A percentile compares a stretch with the other conserved stretches of the same genome.
phyloP scores from a whole-genome alignment of 2,888 invertebrate genomes.

The Linnaemya tessellans region DNA sequence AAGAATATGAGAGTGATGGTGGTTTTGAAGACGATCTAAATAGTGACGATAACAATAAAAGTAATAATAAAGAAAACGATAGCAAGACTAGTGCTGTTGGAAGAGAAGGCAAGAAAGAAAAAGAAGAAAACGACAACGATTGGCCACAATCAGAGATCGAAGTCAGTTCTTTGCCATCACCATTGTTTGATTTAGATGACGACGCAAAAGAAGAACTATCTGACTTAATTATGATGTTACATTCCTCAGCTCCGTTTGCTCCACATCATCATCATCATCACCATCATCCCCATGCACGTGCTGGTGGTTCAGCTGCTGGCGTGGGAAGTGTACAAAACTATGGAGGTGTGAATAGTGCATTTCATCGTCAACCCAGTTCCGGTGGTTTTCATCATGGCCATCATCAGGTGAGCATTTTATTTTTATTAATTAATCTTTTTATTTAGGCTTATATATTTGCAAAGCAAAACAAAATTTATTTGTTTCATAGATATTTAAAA shows the following conservation, averaged over 20 bases:
- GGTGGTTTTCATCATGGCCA: constrained; percentile 81
- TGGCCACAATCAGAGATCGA: constrained; percentile 76
- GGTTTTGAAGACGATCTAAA: constrained; percentile 50
- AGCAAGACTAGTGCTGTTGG: constrained; percentile 36
- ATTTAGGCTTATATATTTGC: constrained; percentile 10
- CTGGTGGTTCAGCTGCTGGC: constrained; percentile 72
- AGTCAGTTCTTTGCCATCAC: constrained; percentile 79
- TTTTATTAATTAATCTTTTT: not conserved
- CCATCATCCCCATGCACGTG: constrained; percentile 69
- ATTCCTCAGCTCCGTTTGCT: constrained; percentile 81
- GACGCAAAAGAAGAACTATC: constrained; percentile 82
- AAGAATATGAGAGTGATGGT: constrained; percentile 55
- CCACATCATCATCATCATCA: constrained; percentile 78
- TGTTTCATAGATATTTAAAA: not conserved
- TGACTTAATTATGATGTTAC: constrained; percentile 82
- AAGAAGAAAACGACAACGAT: constrained; percentile 75
- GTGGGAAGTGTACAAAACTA: constrained; percentile 78
- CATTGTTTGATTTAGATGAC: constrained; percentile 83
- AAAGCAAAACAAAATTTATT: too few species aligned
- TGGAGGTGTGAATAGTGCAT: constrained; percentile 80
- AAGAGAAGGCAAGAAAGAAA: constrained; percentile 52
- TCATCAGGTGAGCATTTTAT: constrained; percentile 78
- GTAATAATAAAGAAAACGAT: constrained; percentile 15
- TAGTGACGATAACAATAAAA: constrained; percentile 60
- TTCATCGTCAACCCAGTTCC: constrained; percentile 79